A percentile compares a stretch with the other conserved stretches of the same genome.
Conservation (phyloP, 2,888 invertebrate species). For the Hypomecis atomaria region DNA sequence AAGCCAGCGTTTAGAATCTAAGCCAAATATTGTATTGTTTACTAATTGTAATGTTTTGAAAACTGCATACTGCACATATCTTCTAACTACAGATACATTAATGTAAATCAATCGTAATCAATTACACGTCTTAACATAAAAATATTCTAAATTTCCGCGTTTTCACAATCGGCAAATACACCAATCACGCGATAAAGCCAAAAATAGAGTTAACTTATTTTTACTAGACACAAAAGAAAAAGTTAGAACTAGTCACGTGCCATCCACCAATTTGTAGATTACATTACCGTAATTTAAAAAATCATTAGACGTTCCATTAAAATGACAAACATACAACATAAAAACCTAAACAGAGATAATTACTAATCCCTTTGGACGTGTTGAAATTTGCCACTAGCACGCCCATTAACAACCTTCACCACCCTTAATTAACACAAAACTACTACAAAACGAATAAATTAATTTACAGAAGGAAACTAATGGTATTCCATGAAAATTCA, state of each 20-base stretch:
- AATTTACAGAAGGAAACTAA: constrained; percentile 53
- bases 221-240: too few species aligned
- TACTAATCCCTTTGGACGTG: constrained; percentile 22
- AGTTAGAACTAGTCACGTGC: constrained; percentile 11
- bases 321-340: constrained; percentile 16
- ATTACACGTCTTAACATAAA: too few species aligned
- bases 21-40: too few species aligned
- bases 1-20: too few species aligned
- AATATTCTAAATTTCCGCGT: too few species aligned
- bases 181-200: too few species aligned
- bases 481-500: constrained; percentile 51
- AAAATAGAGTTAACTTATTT: too few species aligned
- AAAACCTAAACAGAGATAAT: constrained; percentile 23
- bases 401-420: constrained; percentile 34
- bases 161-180: too few species aligned
- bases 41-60: too few species aligned
- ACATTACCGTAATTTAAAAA: constrained; percentile 14
- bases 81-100: too few species aligned
- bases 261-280: constrained; percentile 9
- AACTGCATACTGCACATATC: too few species aligned
- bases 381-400: constrained; percentile 23
- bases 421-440: constrained; percentile 42
- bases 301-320: constrained; percentile 23
- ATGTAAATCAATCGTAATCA: too few species aligned
- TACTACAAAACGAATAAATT: constrained; percentile 50